These are phyloP conservation scores for Apolygus lucorum DNA, from an alignment of 1,140 invertebrate species.

Conservation along the genomic window DNA sequence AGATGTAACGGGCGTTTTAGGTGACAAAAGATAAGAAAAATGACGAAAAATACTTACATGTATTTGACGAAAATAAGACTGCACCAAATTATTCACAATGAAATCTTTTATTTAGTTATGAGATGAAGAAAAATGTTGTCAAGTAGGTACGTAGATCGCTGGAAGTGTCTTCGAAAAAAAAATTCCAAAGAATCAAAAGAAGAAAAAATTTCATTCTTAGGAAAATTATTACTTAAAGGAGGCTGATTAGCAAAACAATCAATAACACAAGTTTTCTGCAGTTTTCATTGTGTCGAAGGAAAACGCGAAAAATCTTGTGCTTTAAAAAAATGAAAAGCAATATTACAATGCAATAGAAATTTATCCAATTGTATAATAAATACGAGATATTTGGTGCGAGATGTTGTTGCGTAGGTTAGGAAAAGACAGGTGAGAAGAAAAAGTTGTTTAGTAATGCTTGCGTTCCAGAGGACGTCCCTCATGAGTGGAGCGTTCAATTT, in stretches of 20 bases:
- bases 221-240: background rate
- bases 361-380: too few species aligned
- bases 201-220: background rate
- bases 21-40: background rate
- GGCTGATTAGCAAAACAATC: background rate
- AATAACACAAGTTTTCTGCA: background rate
- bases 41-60: background rate
- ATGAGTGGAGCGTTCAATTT: too few species aligned
- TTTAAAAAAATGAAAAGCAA: background rate
- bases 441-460: too few species aligned
- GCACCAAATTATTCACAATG: background rate
- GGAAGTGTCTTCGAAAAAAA: background rate
- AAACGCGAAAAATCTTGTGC: background rate
- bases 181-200: background rate
- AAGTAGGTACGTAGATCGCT: background rate
- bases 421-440: too few species aligned
- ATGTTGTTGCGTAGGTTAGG: too few species aligned
- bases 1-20: background rate
- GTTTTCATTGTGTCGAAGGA: background rate
- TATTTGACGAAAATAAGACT: background rate
- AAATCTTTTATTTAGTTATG: background rate
- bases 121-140: background rate
- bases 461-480: too few species aligned
- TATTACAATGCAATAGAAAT: conserved; percentile 6
- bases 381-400: too few species aligned